These are phyloP conservation scores for Panzeria rudis DNA, from an alignment of 2,888 invertebrate genomes.

Conservation along the genomic window DNA sequence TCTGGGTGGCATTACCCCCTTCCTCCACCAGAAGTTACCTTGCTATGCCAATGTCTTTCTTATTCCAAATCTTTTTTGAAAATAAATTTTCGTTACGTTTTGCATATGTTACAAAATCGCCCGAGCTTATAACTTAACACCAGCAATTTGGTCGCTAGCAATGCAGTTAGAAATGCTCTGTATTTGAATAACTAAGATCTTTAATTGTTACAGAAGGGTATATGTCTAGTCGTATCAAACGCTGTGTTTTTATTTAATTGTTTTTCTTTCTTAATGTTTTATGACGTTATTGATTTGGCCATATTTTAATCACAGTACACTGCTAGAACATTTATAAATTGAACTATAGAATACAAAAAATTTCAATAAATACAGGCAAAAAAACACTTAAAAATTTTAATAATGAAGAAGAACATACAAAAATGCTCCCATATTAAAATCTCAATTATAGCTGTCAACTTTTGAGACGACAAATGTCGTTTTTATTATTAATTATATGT, in stretches of 20 bases:
- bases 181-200: too few relatives aligned
- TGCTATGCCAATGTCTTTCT: too few relatives aligned
- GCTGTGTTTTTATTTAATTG: background rate
- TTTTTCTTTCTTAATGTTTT: slow-evolving; percentile 10
- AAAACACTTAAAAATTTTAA: slow-evolving; percentile 34
- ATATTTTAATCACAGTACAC: slow-evolving; percentile 42
- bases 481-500: slow-evolving; percentile 82
- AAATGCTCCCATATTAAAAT: slow-evolving; percentile 71
- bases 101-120: too few relatives aligned
- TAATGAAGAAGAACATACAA: background rate
- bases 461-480: slow-evolving; percentile 79
- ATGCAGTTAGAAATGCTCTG: too few relatives aligned
- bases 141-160: too few relatives aligned
- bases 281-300: slow-evolving; percentile 49
- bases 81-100: too few relatives aligned
- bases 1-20: too few relatives aligned
- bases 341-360: slow-evolving; percentile 2
- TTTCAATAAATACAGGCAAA: background rate
- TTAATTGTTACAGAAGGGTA: too few relatives aligned
- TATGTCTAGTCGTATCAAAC: too few relatives aligned
- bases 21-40: too few relatives aligned
- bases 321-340: slow-evolving; percentile 21
- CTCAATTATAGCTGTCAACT: slow-evolving; percentile 81
- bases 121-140: too few relatives aligned
- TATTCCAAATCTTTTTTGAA: too few relatives aligned